Conservation (phyloP, 2,797 vertebrate genomes). For the Potorous gilbertii region DNA sequence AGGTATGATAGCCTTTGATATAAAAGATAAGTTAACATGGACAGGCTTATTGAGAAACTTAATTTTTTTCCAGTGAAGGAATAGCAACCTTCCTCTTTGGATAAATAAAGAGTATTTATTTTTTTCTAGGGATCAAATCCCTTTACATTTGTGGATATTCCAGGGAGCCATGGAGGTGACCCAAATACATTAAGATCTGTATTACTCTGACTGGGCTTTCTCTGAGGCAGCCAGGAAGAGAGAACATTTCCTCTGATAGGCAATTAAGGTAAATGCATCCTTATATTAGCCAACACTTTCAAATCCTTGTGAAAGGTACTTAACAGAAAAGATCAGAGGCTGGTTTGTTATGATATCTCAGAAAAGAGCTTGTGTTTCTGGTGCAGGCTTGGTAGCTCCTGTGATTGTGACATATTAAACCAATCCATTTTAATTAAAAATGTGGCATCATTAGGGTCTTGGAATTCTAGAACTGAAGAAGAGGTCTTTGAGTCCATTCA, state of each 20-base stretch:
- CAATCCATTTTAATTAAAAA: slow-evolving; percentile 10
- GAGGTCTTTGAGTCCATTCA: background rate
- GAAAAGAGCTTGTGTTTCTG: background rate
- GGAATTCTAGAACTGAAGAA: background rate
- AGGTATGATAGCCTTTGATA: background rate
- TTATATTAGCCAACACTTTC: background rate
- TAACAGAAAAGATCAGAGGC: background rate
- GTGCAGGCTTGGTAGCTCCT: background rate
- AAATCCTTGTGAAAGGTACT: background rate
- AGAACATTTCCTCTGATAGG: background rate
- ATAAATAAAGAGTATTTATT: slow-evolving; percentile 3
- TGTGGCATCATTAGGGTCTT: background rate
- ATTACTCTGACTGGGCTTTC: slow-evolving; percentile 26
- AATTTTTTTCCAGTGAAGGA: slow-evolving; percentile 7
- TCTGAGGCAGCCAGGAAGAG: slow-evolving; percentile 14
- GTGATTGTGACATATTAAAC: background rate
- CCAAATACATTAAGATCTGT: slow-evolving; percentile 3
- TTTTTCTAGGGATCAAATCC: slow-evolving; percentile 6
- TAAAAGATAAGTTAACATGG: background rate
- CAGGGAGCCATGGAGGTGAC: background rate
- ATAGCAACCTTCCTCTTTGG: slow-evolving; percentile 18
- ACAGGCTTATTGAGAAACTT: background rate
- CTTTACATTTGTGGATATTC: background rate
- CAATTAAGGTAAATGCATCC: slow-evolving; percentile 42
- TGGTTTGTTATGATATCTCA: background rate